phyloP scores from a whole-genome alignment of 1,140 invertebrate species.

The Pectinophora gossypiella region DNA sequence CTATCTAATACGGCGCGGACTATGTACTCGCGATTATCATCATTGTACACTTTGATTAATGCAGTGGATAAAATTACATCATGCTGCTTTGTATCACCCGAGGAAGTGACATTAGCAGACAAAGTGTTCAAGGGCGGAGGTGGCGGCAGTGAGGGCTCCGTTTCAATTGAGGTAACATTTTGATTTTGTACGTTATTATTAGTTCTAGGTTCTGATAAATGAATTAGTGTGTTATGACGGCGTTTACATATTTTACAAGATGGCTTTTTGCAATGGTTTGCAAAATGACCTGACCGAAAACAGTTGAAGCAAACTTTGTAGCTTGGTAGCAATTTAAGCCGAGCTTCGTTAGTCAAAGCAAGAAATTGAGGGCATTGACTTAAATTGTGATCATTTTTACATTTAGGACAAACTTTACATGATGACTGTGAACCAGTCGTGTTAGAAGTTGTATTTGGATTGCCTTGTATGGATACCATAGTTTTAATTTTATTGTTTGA shows the following conservation, averaged over 20 bases:
- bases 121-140: no score
- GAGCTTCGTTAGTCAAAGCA: not conserved
- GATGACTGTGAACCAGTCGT: not conserved
- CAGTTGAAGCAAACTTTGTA: conserved; percentile 3
- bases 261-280: not conserved
- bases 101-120: no score
- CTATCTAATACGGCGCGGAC: conserved; percentile 5
- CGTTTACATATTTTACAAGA: conserved; percentile 5
- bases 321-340: not conserved
- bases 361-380: not conserved
- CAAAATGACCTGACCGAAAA: conserved; percentile 1
- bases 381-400: conserved; percentile 1
- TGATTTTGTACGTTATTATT: not conserved
- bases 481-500: not conserved
- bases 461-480: not conserved
- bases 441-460: not conserved
- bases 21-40: not conserved
- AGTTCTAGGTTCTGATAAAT: not conserved
- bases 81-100: not conserved
- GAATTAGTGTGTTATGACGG: not conserved
- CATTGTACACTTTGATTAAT: conserved; percentile 3
- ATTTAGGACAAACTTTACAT: not conserved
- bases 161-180: no score
- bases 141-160: no score
- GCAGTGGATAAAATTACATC: conserved; percentile 7